These are phyloP conservation scores for Drepana falcataria DNA, from an alignment of 2,888 invertebrate species.

Conservation along the genomic window DNA sequence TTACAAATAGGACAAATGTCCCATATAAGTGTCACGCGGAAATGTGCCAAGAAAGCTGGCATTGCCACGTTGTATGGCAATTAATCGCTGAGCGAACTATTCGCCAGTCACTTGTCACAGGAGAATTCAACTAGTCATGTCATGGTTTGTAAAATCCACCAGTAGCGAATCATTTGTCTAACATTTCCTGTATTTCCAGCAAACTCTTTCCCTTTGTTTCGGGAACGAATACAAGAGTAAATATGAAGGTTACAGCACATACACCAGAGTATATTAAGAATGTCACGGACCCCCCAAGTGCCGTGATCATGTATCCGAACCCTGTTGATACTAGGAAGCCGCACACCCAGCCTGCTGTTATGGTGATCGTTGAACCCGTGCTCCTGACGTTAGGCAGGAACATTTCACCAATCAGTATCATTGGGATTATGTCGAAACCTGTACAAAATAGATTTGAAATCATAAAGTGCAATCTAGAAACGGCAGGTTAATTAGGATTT, in stretches of 20 bases:
- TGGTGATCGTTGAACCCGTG: constrained; percentile 4
- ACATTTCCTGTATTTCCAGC: constrained; percentile 24
- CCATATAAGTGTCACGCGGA: no score
- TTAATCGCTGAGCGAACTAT: no score
- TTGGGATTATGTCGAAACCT: constrained; percentile 7
- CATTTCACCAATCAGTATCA: constrained; percentile 5
- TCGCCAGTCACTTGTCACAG: no score
- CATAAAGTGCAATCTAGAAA: no score
- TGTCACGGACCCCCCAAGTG: constrained; percentile 15
- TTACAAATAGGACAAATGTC: no score
- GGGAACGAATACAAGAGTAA: constrained; percentile 23
- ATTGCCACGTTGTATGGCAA: no score
- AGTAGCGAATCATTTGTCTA: constrained; percentile 4
- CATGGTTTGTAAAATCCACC: neutral
- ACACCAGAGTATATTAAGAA: constrained; percentile 25
- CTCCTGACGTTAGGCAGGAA: constrained; percentile 4
- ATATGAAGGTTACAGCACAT: constrained; percentile 15
- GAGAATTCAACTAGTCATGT: neutral
- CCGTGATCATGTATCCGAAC: constrained; percentile 16
- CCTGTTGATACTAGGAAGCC: constrained; percentile 17
- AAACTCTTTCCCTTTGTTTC: constrained; percentile 33
- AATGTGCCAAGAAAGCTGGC: no score
- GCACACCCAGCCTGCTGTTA: constrained; percentile 14
- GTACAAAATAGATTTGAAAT: no score
- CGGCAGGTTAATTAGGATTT: no score